Base-by-base conservation (phyloP, 2,113 vertebrate species). In the Lepus europaeus region DNA sequence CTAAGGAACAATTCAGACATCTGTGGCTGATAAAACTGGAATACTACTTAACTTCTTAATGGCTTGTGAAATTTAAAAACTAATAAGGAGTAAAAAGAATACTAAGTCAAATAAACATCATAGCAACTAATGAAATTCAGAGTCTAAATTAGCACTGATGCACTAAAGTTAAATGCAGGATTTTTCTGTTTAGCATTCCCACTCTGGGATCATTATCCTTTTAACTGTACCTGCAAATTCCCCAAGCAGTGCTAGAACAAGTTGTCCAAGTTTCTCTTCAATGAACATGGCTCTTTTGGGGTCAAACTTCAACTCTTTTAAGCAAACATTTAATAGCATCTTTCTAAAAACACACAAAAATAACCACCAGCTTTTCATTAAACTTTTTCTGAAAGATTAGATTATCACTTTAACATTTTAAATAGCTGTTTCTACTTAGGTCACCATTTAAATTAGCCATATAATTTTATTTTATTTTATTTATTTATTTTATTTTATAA, bases 241-340 rank as follows among this genome's bases (percentile, higher is more conserved):
- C 84, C 73, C 66, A 80, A 7, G 22, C 84, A 73, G 45, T 64
- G 8, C 51, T 76, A 82, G 25, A 95, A 87, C 12, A 93, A 64
- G 49, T 27, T 76, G 61, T 64, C 45, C 76, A 84, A 93, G 56
- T 29, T 90, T 94, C 61, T 90, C 84, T 77, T 92, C 80, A 92
- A 89, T 87, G 59, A 68, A 56, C 13, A 78, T 53, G 36, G 64
- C 7, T 95, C 83, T 33, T 33, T 7, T 64, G 31, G 36, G 87
- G 59, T 93, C 79, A 86, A 82, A 14, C 93, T 91, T 91, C 76
- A 89, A 49, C 17, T 79, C 45, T 78, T 79, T 87, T 72, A 86
- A 92, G 63, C 25, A 82, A 91, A 69, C n/a, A 68, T 68, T 85
- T 82, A 89, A 73, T 0, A 19, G 6, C 22, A 79, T 74, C n/a